Conservation (phyloP, 2,113 vertebrate genomes). For the Hippotragus niger region DNA sequence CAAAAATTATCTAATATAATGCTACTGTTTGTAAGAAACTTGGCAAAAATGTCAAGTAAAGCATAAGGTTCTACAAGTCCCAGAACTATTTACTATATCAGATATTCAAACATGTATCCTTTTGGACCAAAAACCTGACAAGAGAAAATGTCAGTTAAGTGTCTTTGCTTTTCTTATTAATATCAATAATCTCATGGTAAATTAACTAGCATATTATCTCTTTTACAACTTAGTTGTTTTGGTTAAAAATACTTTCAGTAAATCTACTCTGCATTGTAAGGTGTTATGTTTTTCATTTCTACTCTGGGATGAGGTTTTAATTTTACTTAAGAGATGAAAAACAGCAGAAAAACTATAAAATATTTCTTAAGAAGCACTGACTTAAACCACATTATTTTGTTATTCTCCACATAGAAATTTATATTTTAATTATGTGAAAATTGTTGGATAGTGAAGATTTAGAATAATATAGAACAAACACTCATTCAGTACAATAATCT, state of each 20-base stretch:
- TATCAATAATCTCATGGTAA: not conserved
- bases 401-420: not conserved
- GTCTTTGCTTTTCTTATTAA: not conserved
- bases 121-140: not conserved
- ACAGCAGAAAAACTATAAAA: not conserved
- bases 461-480: not conserved
- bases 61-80: not conserved
- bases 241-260: not conserved
- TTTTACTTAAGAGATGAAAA: constrained; percentile 9
- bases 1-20: not conserved
- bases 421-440: not conserved
- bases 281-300: not conserved
- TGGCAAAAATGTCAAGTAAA: not conserved
- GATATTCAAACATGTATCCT: constrained; percentile 28
- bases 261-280: not conserved
- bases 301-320: not conserved
- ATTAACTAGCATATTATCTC: not conserved
- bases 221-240: not conserved
- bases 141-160: not conserved
- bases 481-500: not conserved
- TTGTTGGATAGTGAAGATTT: not conserved
- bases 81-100: not conserved
- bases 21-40: not conserved
- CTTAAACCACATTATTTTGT: not conserved
- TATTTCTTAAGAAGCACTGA: not conserved